These are phyloP conservation scores for Carterocephalus palaemon DNA, from an alignment of 2,888 invertebrate genomes.

Conservation along the genomic window DNA sequence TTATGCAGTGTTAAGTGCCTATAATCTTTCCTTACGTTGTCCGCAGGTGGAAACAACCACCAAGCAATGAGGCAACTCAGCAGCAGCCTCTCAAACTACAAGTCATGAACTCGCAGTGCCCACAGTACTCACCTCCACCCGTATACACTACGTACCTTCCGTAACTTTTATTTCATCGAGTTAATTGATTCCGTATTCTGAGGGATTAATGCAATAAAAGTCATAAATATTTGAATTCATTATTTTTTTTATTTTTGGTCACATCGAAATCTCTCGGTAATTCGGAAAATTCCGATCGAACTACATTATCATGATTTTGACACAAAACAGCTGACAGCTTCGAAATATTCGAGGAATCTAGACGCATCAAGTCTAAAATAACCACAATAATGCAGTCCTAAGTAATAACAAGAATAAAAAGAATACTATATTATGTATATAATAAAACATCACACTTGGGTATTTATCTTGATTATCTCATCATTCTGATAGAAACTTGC, in stretches of 20 bases:
- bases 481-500: constrained; percentile 20
- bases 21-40: no score
- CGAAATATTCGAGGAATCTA: constrained; percentile 58
- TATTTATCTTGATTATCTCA: constrained; percentile 19
- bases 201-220: no score
- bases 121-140: constrained; percentile 66
- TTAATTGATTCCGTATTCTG: no score
- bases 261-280: constrained; percentile 52
- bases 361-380: constrained; percentile 44
- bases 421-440: constrained; percentile 33
- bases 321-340: constrained; percentile 57
- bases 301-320: constrained; percentile 56
- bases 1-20: no score
- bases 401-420: constrained; percentile 51
- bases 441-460: constrained; percentile 23
- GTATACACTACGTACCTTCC: constrained; percentile 63
- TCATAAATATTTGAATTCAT: constrained; percentile 20
- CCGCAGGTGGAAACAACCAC: constrained; percentile 65
- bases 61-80: constrained; percentile 43
- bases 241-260: constrained; percentile 54
- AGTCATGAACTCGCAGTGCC: constrained; percentile 49
- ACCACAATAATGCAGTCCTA: constrained; percentile 62
- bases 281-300: constrained; percentile 46
- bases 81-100: constrained; percentile 50
- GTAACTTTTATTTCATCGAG: constrained; percentile 31